These are phyloP conservation scores for Achroia grisella DNA, from an alignment of 1,140 invertebrate species.

Conservation along the genomic window DNA sequence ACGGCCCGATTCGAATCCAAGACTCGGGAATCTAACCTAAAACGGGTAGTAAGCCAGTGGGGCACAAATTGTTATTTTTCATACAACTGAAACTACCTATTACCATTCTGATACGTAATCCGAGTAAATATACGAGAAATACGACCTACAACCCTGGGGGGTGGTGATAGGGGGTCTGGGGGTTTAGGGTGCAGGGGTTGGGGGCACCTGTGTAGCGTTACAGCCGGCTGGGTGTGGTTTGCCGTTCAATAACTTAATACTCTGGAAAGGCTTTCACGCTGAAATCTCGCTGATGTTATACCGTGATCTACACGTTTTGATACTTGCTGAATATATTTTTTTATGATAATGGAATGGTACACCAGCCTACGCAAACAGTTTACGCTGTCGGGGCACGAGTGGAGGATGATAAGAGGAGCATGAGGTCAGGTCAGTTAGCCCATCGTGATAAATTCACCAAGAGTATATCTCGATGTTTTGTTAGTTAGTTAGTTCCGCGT, in stretches of 20 bases:
- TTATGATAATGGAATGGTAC: too few species aligned
- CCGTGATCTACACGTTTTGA: constrained; percentile 32
- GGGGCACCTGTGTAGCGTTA: constrained; percentile 42
- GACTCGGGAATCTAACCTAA: too few species aligned
- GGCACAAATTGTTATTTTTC: not conserved
- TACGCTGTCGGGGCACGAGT: too few species aligned
- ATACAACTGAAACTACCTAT: constrained; percentile 3
- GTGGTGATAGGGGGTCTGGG: constrained; percentile 10
- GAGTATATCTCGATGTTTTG: too few species aligned
- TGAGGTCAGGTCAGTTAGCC: too few species aligned
- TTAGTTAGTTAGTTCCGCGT: too few species aligned
- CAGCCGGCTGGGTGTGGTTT: constrained; percentile 64
- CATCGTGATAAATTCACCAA: too few species aligned
- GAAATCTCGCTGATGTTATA: constrained; percentile 60
- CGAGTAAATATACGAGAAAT: constrained; percentile 19
- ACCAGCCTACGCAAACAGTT: too few species aligned
- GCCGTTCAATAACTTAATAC: constrained; percentile 72
- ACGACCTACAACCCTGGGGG: constrained; percentile 14
- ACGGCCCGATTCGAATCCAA: too few species aligned
- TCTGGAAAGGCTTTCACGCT: constrained; percentile 67
- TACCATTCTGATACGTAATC: constrained; percentile 42
- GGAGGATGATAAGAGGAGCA: too few species aligned
- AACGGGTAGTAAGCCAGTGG: too few species aligned
- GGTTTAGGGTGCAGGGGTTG: constrained; percentile 11
- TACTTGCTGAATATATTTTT: constrained; percentile 21